Evolutionary conservation across 2,797 vertebrate genomes (phyloP), one percentile per base, ranked within the genome.

Genomic region (Brachyrhaphis roseni): DNA sequence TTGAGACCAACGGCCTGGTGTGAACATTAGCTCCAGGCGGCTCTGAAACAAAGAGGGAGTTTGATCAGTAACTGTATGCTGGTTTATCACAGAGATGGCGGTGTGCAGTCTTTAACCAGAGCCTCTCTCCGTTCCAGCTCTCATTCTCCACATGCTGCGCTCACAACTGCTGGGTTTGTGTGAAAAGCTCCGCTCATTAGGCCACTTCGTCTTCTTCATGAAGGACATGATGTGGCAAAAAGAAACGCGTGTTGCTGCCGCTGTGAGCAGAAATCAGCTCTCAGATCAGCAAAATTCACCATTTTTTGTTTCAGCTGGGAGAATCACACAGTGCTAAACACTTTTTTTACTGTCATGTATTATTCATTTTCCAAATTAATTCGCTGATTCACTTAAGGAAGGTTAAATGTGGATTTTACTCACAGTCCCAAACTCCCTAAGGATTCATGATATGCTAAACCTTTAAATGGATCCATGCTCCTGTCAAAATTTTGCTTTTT

Each of bases 31-130:
- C 94, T 86, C 76, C 31, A 20, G 53, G 78, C 72, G 18, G 66
- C 77, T 46, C 43, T 41, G 16, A 46, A 74, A 84, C 70, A 64
- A 57, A 83, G 78, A 68, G 28, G 12, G 68, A 79, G 94, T 89
- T 93, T 93, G 92, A 94, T 94, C 89, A 94, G 94, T 95, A 95
- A 94, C 93, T 76, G 70, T 89, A 80, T 39, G 18, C 79, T 77
- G 81, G 82, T 87, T 89, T 88, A 87, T 86, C 71, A 47, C 79
- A 72, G 77, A 77, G 74, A 62, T 72, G 31, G 70, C 55, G 79
- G 78, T 70, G 84, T 84, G 74, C 73, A 68, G 82, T 72, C 80
- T 85, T 82, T 77, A 86, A 90, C 82, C 81, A 83, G 75, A 74
- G 83, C 74, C 74, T 70, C 41, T 51, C 53, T 18, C 49, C 59